Base-by-base conservation (phyloP, 23 tunicate species). In the Diplosoma virens region DNA sequence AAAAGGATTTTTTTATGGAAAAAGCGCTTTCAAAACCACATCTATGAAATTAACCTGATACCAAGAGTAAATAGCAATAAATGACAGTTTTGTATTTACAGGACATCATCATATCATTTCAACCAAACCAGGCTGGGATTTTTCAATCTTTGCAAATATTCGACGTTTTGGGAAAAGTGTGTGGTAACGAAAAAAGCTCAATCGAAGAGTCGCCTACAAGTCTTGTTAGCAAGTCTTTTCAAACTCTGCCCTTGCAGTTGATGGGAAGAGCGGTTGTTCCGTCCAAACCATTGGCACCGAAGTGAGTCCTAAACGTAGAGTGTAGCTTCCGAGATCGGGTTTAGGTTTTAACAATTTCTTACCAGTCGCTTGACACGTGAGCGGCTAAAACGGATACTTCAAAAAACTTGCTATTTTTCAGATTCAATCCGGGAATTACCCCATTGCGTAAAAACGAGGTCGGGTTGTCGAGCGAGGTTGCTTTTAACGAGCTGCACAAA, bases 81-180 rank as follows among this genome's bases (percentile, higher is more conserved):
- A n/a, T n/a, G n/a, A n/a, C n/a, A n/a, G n/a, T n/a, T n/a, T n/a
- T n/a, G n/a, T n/a, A n/a, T 27, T 14, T 81, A 20, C 79, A 89
- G 97, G 97, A 92, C 33, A 61, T 92, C 45, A 47, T 74, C 32
- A 60, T 92, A 1, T 79, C 88, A 1, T 92, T 92, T 35, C 97
- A 85, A 67, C 97, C 97, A 16, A 80, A 85, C 37, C 97, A 92
- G 67, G 87, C 97, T 0, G 97, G 97, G 3, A 76, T 59, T 0
- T 92, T 92, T 35, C 77, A 81, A 16, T 79, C 79, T 26, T 30
- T 92, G 1, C 97, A 92, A 61, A 28, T 85, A 27, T 47, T 92
- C 33, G 97, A 92, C 45, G 84, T 92, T 1, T 32, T 92, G 23
- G 97, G 97, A n/a, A 80, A 82, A 65, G 82, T 81, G 27, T 59